Conservation (phyloP, 2,888 invertebrate genomes). For the Acrobasis repandana region DNA sequence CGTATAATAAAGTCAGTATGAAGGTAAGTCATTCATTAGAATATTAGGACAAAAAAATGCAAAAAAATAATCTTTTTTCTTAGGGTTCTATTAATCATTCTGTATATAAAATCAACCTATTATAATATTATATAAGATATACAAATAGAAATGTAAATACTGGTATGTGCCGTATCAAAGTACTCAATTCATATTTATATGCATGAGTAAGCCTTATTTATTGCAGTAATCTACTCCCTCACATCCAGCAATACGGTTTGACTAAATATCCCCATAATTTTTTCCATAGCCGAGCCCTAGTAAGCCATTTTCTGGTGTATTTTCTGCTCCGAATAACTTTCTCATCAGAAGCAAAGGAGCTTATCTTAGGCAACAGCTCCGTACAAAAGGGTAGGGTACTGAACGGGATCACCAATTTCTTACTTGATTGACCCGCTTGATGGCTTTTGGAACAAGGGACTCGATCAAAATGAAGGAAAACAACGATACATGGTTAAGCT, state of each 20-base stretch:
- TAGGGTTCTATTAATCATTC: no score
- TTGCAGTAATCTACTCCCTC: not conserved
- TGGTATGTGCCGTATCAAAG: not conserved
- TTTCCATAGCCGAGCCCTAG: conserved; percentile 35
- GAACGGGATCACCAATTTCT: conserved; percentile 75
- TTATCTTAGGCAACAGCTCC: conserved; percentile 65
- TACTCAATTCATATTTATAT: not conserved
- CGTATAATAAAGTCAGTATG: no score
- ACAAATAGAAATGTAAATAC: no score
- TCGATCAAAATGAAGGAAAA: conserved; percentile 46
- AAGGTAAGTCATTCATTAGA: no score
- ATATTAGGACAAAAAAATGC: no score
- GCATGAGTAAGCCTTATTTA: conserved; percentile 2
- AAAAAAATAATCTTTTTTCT: no score
- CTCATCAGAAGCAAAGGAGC: conserved; percentile 63
- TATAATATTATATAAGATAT: no score
- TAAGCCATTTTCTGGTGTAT: conserved; percentile 45
- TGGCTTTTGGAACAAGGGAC: conserved; percentile 74
- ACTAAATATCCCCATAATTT: conserved; percentile 19
- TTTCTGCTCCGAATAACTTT: conserved; percentile 58
- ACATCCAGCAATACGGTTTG: not conserved
- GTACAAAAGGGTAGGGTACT: conserved; percentile 48
- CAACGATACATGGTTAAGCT: conserved; percentile 33
- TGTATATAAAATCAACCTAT: no score
- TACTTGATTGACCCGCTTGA: conserved; percentile 77